phyloP scores from a whole-genome alignment of 2,888 invertebrate species.

The Drosophila ustulata region DNA sequence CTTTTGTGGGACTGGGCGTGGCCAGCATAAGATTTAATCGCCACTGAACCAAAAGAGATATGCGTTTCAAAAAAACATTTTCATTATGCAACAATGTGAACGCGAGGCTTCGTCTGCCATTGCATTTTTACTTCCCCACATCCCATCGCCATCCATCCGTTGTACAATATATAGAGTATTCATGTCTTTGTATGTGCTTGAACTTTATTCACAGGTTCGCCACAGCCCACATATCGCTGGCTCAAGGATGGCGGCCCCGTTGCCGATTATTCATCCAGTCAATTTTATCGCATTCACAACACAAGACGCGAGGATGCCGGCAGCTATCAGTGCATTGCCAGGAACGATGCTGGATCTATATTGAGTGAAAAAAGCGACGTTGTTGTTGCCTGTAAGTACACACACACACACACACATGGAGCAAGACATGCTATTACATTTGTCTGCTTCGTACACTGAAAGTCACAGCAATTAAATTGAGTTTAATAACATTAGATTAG shows the following conservation, averaged over 20 bases:
- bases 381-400: slow-evolving; percentile 95
- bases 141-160: too few relatives aligned
- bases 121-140: too few relatives aligned
- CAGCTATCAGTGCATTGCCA: slow-evolving; percentile 95
- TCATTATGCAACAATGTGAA: slow-evolving; percentile 63
- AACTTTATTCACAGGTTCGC: slow-evolving; percentile 86
- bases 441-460: slow-evolving; percentile 4
- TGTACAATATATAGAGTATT: too few relatives aligned
- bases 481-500: too few relatives aligned
- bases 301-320: slow-evolving; percentile 94
- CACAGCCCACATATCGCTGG: slow-evolving; percentile 97
- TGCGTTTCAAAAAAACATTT: slow-evolving; percentile 47
- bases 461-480: too few relatives aligned
- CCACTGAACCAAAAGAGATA: slow-evolving; percentile 36
- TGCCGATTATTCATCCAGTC: slow-evolving; percentile 92
- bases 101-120: slow-evolving; percentile 34
- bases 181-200: slow-evolving; percentile 22
- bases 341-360: slow-evolving; percentile 96
- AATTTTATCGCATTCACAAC: slow-evolving; percentile 93
- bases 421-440: slow-evolving; percentile 10
- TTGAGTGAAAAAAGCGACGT: slow-evolving; percentile 96
- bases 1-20: slow-evolving; percentile 42
- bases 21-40: slow-evolving; percentile 68
- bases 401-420: not conserved
- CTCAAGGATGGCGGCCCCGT: slow-evolving; percentile 93